phyloP scores from a whole-genome alignment of 2,888 invertebrate species.

The Antitype chi region DNA sequence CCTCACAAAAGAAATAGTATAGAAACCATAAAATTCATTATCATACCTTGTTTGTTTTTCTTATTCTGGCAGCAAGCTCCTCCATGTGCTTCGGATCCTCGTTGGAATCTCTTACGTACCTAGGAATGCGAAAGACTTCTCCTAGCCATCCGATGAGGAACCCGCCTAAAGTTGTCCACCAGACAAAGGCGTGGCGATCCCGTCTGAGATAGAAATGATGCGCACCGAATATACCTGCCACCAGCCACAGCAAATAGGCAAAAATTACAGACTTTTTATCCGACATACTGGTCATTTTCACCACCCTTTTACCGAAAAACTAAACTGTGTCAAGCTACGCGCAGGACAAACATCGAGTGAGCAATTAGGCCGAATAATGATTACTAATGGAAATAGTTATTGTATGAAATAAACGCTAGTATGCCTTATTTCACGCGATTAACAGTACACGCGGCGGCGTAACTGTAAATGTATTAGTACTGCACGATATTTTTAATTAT shows the following conservation, averaged over 20 bases:
- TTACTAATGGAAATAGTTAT: not conserved
- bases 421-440: not conserved
- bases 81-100: conserved; percentile 93
- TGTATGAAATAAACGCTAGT: not conserved
- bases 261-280: conserved; percentile 91
- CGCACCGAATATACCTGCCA: conserved; percentile 96
- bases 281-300: conserved; percentile 58
- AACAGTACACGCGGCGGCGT: not conserved
- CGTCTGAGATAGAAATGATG: conserved; percentile 98
- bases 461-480: conserved; percentile 23
- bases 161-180: conserved; percentile 97
- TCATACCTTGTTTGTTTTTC: conserved; percentile 91
- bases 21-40: conserved; percentile 6
- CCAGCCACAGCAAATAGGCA: conserved; percentile 96
- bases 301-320: conserved; percentile 18
- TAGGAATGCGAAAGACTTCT: conserved; percentile 95
- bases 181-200: conserved; percentile 97
- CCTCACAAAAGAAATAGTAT: not conserved
- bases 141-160: conserved; percentile 97
- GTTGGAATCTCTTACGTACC: conserved; percentile 96
- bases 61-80: conserved; percentile 91
- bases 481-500: conserved; percentile 9
- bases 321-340: conserved; percentile 20
- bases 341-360: conserved; percentile 12
- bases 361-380: not conserved